Base-by-base conservation (phyloP, 1,140 invertebrate genomes). In the Kradibia gibbosae region DNA sequence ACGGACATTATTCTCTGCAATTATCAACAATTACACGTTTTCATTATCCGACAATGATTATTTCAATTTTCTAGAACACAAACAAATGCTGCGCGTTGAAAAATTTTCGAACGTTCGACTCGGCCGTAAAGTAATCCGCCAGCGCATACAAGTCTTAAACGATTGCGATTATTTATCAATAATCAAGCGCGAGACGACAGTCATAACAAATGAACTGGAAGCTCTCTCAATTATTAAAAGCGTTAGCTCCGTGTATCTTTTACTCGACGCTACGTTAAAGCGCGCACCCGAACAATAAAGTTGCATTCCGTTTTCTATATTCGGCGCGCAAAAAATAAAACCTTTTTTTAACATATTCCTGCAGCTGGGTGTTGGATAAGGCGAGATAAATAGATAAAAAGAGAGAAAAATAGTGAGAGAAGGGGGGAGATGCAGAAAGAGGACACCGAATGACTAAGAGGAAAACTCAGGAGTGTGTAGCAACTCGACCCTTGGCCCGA, bases 161-260 rank as follows among this genome's bases (percentile, higher is more conserved):
- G 60, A 77, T 36, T 22, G 17, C 42, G 60, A 77, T 77, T 65
- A 28, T 77, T 77, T 65, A 77, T 77, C 57, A 53, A 34, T 31
- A 15, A 31, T 50, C 34, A 53, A 55, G 25, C 28, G 15, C 28
- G 15, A 48, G 45, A 53, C 20, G 60, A 50, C 75, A 78, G 57
- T 20, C 75, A 20, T 50, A 50, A 78, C 31, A 67, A 78, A 45
- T 53, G 75, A 67, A 78, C 25, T 65, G 28, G 42, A 62, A 77
- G 60, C 75, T 62, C 53, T 28, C 4, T 57, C 15, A 22, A 17
- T 48, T 48, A 48, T 71, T 53, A 73, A 73, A 72, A 31, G 71
- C 48, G 22, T 13, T 73, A 10, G n/a, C 45, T 55, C 34, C 28
- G 31, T 20, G 4, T 17, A 28, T 3, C 60, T 7, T 65, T 65